Base-by-base conservation (phyloP, 2,113 vertebrate genomes). In the Sciurus niger region DNA sequence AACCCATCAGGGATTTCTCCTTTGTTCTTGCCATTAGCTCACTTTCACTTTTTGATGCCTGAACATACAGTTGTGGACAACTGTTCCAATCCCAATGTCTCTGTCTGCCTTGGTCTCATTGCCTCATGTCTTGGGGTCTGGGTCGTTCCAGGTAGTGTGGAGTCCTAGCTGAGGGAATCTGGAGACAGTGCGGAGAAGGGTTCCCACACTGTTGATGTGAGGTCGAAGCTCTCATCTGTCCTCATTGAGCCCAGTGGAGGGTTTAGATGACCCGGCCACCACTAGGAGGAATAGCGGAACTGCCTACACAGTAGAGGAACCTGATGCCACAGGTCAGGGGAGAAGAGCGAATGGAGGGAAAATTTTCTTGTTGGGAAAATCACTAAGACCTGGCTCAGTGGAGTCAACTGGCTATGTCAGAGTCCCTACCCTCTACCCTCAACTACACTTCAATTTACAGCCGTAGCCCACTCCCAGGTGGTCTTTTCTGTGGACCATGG, bases 71-170 rank as follows among this genome's bases (percentile, higher is more conserved):
- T 20, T 3, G 4, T 8, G 17, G 8, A 10, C 13, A 2, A 18
- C 25, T 25, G 24, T 12, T 16, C 40, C 0, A 3, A 8, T 77
- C 17, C 13, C 67, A 40, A 0, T 16, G 5, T n/a, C 60, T 24
- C 51, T 17, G 40, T 25, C 43, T 67, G n/a, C 34, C 40, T 14
- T 16, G 8, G 4, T 34, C 25, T 32, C 65, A 22, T 79, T 18
- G 37, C 67, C 34, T 30, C 11, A 8, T 72, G 16, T 60, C 51
- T 34, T 34, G 16, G 48, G 11, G 25, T 34, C 53, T 83, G 74
- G 25, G 20, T 22, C n/a, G 37, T 30, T 40, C 32, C n/a, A 1
- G 63, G 25, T 46, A 51, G 46, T 13, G 0, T 65, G 32, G 25
- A 32, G 2, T 48, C 74, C 67, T 1, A 80, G 37, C 37, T 2